Evolutionary conservation across 2,113 vertebrate genomes (phyloP).

Genomic region (Peromyscus maniculatus): DNA sequence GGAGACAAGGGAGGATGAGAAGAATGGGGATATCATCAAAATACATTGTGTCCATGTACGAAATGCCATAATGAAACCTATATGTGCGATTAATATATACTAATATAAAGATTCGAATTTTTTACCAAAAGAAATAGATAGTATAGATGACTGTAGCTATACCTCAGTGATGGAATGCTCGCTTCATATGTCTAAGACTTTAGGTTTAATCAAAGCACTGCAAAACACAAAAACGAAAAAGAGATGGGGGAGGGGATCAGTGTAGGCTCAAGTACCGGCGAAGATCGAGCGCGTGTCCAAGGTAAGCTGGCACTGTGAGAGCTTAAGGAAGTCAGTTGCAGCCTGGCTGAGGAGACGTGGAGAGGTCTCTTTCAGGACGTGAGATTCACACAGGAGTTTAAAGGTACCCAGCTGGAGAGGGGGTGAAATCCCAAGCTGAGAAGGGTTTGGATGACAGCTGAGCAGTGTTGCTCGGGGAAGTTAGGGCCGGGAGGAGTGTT

Average conservation of each 20-base stretch:
- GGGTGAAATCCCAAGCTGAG: not conserved
- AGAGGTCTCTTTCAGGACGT: not conserved
- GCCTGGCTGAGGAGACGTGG: not conserved
- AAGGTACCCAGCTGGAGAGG: not conserved
- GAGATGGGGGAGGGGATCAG: not conserved
- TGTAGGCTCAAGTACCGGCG: not conserved
- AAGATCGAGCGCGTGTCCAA: not conserved
- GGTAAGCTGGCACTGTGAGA: not conserved
- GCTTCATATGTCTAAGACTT: not conserved
- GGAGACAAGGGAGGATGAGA: too few species aligned
- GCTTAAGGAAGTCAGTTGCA: not conserved
- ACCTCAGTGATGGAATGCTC: not conserved
- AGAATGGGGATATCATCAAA: not conserved
- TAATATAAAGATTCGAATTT: not conserved
- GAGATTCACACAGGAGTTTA: not conserved
- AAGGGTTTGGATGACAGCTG: not conserved
- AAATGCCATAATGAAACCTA: too few species aligned
- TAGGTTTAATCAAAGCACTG: not conserved
- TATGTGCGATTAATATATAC: not conserved
- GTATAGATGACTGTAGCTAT: not conserved
- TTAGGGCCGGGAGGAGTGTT: not conserved
- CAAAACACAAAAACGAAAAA: not conserved
- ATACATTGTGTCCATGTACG: not conserved
- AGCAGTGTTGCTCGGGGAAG: not conserved
- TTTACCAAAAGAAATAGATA: not conserved